Base-by-base conservation (phyloP, 2,113 vertebrate genomes). In the Heterotis niloticus region DNA sequence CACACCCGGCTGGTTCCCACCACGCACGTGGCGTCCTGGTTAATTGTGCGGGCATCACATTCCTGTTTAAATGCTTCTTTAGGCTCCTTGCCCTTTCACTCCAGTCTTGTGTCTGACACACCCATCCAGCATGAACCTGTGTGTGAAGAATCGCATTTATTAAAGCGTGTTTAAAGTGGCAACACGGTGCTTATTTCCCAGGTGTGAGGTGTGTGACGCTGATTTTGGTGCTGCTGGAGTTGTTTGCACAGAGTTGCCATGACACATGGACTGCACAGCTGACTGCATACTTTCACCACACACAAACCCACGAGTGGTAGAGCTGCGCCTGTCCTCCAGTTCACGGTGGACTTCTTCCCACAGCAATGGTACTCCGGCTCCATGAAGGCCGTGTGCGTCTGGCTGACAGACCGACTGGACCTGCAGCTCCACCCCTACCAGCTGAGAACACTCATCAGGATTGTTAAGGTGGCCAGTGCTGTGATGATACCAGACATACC, bases 371-470 rank as follows among this genome's bases (percentile, higher is more conserved):
- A 98, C 86, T 94, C 89, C 82, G 92, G 84, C 80, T 94, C 92
- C 87, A 96, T 95, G 92, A 97, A 95, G 93, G 89, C 91, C 54
- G 92, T 98, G 87, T 96, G 94, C 72, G 87, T 95, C 81, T 99
- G 97, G 98, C 76, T 99, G 91, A 91, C 95, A 57, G 98, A 99
- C 85, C 90, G 98, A 90, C 88, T 98, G 89, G 98, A 99, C 78
- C 91, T 98, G 82, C 98, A 99, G 89, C 96, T 99, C 80, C 96
- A 99, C 88, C 89, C 93, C 82, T 98, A 96, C 91, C 98, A 99
- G 88, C 92, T 99, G 89, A 99, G 97, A 89, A 98, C 94, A 0
- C 96, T 99, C 89, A 99, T 99, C 92, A 98, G 95, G 88, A 97
- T 99, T 72, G 95, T 99, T 73, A 99, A 99, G 96, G 97, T 98